Conservation (phyloP, 2,888 invertebrate species). For the Drosophila borborema region DNA sequence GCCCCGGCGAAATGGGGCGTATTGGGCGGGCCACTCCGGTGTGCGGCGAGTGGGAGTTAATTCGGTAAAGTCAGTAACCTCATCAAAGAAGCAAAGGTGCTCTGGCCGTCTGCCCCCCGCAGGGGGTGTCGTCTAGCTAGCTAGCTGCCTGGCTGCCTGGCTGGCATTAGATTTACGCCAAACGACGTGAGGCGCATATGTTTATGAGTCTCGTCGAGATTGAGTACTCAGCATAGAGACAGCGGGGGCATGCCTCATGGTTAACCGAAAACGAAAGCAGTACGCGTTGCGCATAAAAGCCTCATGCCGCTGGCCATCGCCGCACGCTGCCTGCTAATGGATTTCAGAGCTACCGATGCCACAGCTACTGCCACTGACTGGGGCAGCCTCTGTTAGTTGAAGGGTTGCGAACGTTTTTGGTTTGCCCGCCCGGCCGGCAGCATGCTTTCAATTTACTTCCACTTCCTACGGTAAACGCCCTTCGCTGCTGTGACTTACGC, state of each 20-base stretch:
- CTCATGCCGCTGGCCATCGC: slow-evolving; percentile 60
- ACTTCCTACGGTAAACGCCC: slow-evolving; percentile 57
- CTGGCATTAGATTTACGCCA: slow-evolving; percentile 83
- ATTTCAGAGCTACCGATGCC: slow-evolving; percentile 68
- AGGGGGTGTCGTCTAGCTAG: slow-evolving; percentile 61
- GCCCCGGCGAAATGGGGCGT: slow-evolving; percentile 43
- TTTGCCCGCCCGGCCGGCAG: slow-evolving; percentile 62
- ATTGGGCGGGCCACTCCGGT: background rate
- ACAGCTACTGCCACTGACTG: slow-evolving; percentile 26
- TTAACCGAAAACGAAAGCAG: slow-evolving; percentile 82
- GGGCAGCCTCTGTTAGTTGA: slow-evolving; percentile 50
- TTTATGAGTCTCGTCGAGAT: slow-evolving; percentile 82
- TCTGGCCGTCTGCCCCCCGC: slow-evolving; percentile 56
- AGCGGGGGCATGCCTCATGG: slow-evolving; percentile 77
- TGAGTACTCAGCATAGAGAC: slow-evolving; percentile 56
- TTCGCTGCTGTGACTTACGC: slow-evolving; percentile 72
- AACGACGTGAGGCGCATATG: slow-evolving; percentile 84
- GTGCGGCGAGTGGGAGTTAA: slow-evolving; percentile 71
- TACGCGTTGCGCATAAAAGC: slow-evolving; percentile 81
- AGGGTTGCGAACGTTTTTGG: slow-evolving; percentile 69
- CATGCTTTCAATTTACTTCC: slow-evolving; percentile 80
- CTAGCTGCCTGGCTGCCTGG: slow-evolving; percentile 22
- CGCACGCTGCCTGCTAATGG: slow-evolving; percentile 78
- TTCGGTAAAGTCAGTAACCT: slow-evolving; percentile 81
- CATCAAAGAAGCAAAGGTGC: slow-evolving; percentile 71